phyloP scores from a whole-genome alignment of 2,113 vertebrate species.

The Microcebus jonahi region DNA sequence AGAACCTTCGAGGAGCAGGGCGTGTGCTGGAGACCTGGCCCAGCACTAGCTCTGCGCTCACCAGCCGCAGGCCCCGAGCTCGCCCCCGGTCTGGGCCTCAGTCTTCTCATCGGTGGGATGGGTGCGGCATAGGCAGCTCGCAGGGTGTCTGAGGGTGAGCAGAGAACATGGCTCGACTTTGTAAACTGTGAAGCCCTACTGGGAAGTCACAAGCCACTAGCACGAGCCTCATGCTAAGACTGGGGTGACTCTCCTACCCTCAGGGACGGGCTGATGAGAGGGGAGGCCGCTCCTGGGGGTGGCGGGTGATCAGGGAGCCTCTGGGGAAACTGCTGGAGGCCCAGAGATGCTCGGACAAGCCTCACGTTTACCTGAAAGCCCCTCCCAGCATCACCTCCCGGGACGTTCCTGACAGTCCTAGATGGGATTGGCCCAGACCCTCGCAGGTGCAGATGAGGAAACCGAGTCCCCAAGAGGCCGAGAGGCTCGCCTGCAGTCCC shows the following conservation, averaged over 20 bases:
- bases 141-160: fast-evolving
- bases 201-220: not conserved
- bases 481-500: not conserved
- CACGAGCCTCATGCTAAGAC: not conserved
- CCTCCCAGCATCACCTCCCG: fast-evolving
- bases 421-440: no score
- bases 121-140: not conserved
- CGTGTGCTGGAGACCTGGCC: not conserved
- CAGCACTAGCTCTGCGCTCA: fast-evolving
- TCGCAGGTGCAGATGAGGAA: not conserved
- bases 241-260: not conserved
- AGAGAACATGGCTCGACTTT: not conserved
- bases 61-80: fast-evolving
- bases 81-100: not conserved
- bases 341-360: fast-evolving
- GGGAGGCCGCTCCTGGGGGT: not conserved
- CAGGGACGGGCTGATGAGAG: not conserved
- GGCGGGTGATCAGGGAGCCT: fast-evolving
- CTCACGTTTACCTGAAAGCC: no score
- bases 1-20: fast-evolving
- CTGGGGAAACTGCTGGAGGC: not conserved
- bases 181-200: not conserved
- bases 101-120: not conserved
- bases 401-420: not conserved
- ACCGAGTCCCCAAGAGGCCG: not conserved